Evolutionary conservation across 1,140 invertebrate genomes (phyloP), one percentile per base, ranked within the genome.

Genomic region (Cydia amplana): DNA sequence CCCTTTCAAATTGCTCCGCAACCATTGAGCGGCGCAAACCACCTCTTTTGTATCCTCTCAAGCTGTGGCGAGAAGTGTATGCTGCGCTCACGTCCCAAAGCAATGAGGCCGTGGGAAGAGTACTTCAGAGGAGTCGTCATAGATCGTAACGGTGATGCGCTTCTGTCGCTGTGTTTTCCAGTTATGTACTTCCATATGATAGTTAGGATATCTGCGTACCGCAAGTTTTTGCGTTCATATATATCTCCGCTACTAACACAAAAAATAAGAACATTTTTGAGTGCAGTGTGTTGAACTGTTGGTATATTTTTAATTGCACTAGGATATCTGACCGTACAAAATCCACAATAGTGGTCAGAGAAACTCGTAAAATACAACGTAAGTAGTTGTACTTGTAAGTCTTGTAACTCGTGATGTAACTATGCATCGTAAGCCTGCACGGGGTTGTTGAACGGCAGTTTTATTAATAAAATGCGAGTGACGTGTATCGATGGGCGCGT

Each of bases 381-480:
- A 76, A 72, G n/a, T n/a, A n/a, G n/a, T n/a, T n/a, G n/a, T n/a
- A n/a, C n/a, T n/a, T n/a, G n/a, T n/a, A n/a, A n/a, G n/a, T n/a
- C n/a, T 78, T 55, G 74, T 55, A 73, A 72, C 72, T 67, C 18
- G 77, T 84, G 80, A 86, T 81, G 82, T 85, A 86, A 84, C 73
- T 77, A 76, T 78, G 76, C 75, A 76, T 36, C 73, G 80, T 80
- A 83, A 80, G 74, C 76, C 82, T 83, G 72, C 79, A 80, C 84
- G 87, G 84, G 87, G 88, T 90, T 90, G 88, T 86, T 89, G 88
- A 86, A 88, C 88, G 89, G 80, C 80, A 75, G 86, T 87, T 91
- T 89, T 91, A 90, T 91, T 91, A 91, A 90, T 91, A 90, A 89
- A 89, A 87, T 85, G 80, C 76, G 77, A 77, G 82, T 87, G 85